Evolutionary conservation across 2,797 vertebrate genomes (phyloP).

Genomic region (Trematomus bernacchii): DNA sequence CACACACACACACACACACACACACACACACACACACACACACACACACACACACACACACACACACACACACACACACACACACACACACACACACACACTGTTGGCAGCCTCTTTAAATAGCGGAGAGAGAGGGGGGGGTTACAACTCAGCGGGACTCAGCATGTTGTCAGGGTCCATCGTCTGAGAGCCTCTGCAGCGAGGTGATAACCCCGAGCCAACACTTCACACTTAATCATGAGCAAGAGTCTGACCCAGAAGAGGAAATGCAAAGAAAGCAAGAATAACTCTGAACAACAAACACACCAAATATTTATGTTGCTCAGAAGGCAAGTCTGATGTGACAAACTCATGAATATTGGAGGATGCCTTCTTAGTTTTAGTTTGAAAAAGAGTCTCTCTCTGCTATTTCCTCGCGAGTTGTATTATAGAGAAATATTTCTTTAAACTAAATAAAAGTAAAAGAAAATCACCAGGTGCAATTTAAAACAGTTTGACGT

Average conservation of each 20-base stretch:
- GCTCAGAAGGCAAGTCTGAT: not conserved
- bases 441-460: not conserved
- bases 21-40: not conserved
- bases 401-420: not conserved
- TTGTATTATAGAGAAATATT: not conserved
- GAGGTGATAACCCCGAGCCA: constrained; percentile 53
- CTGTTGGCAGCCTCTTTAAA: constrained; percentile 40
- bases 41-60: not conserved
- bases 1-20: constrained; percentile 1
- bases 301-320: not conserved
- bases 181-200: constrained; percentile 44
- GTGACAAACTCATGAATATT: constrained; percentile 26
- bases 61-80: not conserved
- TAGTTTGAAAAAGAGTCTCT: not conserved
- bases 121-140: constrained; percentile 15
- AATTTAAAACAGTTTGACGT: not conserved
- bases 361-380: not conserved
- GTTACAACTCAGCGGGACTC: constrained; percentile 54
- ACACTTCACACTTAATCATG: constrained; percentile 62
- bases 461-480: not conserved
- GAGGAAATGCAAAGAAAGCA: constrained; percentile 53
- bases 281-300: constrained; percentile 22
- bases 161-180: constrained; percentile 60
- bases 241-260: constrained; percentile 37
- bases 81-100: not conserved